Conservation (phyloP, 2,888 invertebrate species). For the Colletes collaris region DNA sequence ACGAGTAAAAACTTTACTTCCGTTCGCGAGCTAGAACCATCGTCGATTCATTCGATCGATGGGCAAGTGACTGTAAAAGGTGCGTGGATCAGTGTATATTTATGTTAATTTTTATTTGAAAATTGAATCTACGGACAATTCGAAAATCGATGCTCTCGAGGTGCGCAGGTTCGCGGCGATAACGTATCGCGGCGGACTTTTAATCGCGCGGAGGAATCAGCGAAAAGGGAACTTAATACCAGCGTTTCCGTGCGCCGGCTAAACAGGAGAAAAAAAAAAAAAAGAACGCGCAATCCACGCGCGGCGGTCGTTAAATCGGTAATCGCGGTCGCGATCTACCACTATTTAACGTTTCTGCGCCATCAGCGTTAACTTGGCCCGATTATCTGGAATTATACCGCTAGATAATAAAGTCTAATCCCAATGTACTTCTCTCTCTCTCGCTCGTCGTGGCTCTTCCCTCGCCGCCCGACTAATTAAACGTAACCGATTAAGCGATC, state of each 20-base stretch:
- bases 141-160: no score
- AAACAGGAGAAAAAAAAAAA: not conserved
- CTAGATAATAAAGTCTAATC: slow-evolving; percentile 12
- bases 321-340: not conserved
- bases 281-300: no score
- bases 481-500: slow-evolving; percentile 56
- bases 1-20: no score
- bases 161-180: no score
- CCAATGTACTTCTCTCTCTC: not conserved
- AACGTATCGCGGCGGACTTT: not conserved
- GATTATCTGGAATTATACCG: slow-evolving; percentile 13
- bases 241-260: not conserved
- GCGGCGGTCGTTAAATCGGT: not conserved
- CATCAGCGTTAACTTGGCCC: not conserved
- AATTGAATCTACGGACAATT: no score
- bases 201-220: not conserved
- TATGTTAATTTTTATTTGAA: no score
- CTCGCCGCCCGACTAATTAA: slow-evolving; percentile 47
- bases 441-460: not conserved
- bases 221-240: not conserved
- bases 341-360: slow-evolving; percentile 3
- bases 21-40: no score
- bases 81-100: no score
- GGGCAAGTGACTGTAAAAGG: no score
- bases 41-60: no score